Base-by-base conservation (phyloP, 2,797 vertebrate species). In the Melanotaenia pygmaea region DNA sequence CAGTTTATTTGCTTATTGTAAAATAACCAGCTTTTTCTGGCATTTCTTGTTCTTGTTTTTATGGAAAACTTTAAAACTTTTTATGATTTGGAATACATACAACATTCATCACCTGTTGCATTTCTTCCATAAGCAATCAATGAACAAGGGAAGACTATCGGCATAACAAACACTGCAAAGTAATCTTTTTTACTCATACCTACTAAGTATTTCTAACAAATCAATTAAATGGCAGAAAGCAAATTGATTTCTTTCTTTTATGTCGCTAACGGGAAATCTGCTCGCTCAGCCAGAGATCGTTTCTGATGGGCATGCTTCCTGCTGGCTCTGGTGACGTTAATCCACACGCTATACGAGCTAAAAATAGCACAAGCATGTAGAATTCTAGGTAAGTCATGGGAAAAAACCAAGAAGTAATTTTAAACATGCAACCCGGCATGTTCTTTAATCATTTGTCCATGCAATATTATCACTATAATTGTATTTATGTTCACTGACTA, bases 41-140 rank as follows among this genome's bases (percentile, higher is more conserved):
- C 34, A 35, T 35, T 35, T 10, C 10, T 10, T 35, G 34, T 35
- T 35, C 9, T 28, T 30, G 28, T 30, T 30, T 30, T 30, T 3
- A 37, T 40, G 38, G 38, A 14, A 40, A 40, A 40, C 3, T 40
- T 14, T 13, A 3, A 12, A 40, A 40, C 3, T 51, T 51, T 24
- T 22, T n/a, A 9, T 9, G 8, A 20, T 10, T 8, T 50, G 8
- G 6, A 22, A 3, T 5, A 22, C 11, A n/a, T 50, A 50, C 1
- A 10, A 50, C n/a, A 37, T 61, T 26, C 54, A 70, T 61, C 34
- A 53, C 24, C 22, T 28, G 7, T 45, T 28, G 34, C 24, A 53
- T 45, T 59, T 54, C 54, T 30, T 61, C 10, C 12, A 32, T 35
- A 62, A 24, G 61, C 34, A 69, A 47, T 43, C 45, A 60, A 45